These are phyloP conservation scores for Atethmia centrago DNA, from an alignment of 2,888 invertebrate genomes.

Conservation along the genomic window DNA sequence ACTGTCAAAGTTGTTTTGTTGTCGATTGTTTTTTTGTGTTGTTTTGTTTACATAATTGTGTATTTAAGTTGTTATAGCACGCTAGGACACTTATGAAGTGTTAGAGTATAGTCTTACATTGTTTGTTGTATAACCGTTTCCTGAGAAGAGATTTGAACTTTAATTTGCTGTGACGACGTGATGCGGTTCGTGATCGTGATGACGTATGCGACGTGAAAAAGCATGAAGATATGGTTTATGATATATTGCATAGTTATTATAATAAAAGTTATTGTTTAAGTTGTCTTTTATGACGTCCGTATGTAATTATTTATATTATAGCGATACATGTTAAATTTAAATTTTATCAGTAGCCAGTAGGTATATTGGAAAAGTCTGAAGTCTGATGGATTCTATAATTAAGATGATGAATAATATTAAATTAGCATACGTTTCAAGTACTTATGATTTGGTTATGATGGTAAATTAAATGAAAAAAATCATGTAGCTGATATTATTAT, in stretches of 20 bases:
- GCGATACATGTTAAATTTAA: not conserved
- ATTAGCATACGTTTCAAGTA: not conserved
- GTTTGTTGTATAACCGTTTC: constrained; percentile 21
- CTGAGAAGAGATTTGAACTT: constrained; percentile 6
- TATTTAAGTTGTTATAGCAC: constrained; percentile 55
- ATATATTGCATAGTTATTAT: not conserved
- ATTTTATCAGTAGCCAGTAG: not conserved
- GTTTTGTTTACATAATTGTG: constrained; percentile 65
- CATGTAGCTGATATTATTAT: not conserved
- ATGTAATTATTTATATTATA: not conserved
- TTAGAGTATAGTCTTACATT: constrained; percentile 12
- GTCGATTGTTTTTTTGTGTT: constrained; percentile 46
- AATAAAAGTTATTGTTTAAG: not conserved
- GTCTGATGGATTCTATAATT: not conserved
- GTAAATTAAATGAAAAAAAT: no score
- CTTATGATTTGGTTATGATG: not conserved
- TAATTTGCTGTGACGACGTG: constrained; percentile 5
- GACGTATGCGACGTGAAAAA: constrained; percentile 6
- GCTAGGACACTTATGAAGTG: constrained; percentile 42
- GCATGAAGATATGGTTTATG: not conserved
- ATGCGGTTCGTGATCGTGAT: no score
- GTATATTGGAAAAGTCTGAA: no score
- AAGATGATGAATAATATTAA: not conserved
- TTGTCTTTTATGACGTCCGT: not conserved
- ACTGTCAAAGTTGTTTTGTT: constrained; percentile 50